These are phyloP conservation scores for Erebia epiphron DNA, from an alignment of 2,888 invertebrate genomes.

Conservation along the genomic window DNA sequence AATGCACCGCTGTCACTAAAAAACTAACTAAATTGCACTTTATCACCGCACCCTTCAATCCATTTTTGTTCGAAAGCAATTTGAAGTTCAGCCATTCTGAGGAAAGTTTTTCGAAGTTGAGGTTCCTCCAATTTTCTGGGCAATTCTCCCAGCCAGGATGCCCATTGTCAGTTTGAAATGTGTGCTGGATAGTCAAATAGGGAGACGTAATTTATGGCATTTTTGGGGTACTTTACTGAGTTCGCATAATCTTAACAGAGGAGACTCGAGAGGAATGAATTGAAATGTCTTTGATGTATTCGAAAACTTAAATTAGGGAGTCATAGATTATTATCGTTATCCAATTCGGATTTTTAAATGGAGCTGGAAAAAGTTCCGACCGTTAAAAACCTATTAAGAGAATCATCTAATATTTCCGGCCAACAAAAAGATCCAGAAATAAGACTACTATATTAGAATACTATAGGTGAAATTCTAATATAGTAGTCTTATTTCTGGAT, in stretches of 20 bases:
- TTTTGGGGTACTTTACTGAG: constrained; percentile 44
- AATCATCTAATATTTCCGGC: neutral
- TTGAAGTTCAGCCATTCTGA: constrained; percentile 47
- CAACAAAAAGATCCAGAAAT: no score
- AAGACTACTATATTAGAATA: no score
- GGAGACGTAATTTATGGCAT: constrained; percentile 57
- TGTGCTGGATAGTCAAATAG: constrained; percentile 57
- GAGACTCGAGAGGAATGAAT: constrained; percentile 20
- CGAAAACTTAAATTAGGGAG: constrained; percentile 36
- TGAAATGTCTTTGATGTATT: constrained; percentile 32
- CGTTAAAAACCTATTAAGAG: neutral
- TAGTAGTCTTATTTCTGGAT: no score
- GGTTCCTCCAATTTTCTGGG: constrained; percentile 61
- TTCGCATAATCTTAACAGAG: constrained; percentile 7
- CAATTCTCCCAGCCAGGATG: constrained; percentile 44
- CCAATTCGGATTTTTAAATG: constrained; percentile 11
- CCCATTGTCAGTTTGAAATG: constrained; percentile 65
- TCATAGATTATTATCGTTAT: constrained; percentile 8
- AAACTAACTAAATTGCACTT: constrained; percentile 57
- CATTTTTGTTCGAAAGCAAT: constrained; percentile 50
- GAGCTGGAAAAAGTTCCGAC: constrained; percentile 13
- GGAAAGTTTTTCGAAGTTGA: constrained; percentile 60
- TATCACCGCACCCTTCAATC: constrained; percentile 49
- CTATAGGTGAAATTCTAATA: no score
- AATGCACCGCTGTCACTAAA: constrained; percentile 51